Evolutionary conservation across 2,888 invertebrate species (phyloP).

Genomic region (Glyphotaelius pellucidus): DNA sequence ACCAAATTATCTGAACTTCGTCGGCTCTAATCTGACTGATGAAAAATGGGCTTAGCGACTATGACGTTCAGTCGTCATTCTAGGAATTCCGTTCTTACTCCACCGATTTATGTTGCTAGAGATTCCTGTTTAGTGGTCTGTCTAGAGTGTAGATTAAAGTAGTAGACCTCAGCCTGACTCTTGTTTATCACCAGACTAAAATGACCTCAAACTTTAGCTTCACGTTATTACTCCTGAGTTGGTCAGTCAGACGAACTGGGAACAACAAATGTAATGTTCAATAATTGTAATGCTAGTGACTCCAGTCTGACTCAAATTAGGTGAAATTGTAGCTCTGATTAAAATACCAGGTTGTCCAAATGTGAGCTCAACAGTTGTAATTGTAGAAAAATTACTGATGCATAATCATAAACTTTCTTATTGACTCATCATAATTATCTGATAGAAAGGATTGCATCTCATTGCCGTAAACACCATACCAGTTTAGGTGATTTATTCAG

Average conservation of each 20-base stretch:
- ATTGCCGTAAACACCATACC: too few species aligned
- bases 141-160: background rate
- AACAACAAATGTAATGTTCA: too few species aligned
- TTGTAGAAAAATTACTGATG: too few species aligned
- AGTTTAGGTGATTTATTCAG: too few species aligned
- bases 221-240: too few species aligned
- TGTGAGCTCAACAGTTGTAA: background rate
- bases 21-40: background rate
- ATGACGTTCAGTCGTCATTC: background rate
- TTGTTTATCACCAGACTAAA: background rate
- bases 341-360: background rate
- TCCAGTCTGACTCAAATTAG: background rate
- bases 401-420: too few species aligned
- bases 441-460: too few species aligned
- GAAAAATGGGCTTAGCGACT: background rate
- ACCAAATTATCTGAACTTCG: background rate
- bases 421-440: too few species aligned
- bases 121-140: background rate
- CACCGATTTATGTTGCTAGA: background rate
- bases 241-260: too few species aligned
- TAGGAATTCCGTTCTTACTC: background rate
- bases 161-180: conserved; percentile 13
- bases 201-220: background rate
- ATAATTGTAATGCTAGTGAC: background rate
- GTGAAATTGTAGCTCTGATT: background rate